Base-by-base conservation (phyloP, 2,888 invertebrate species). In the Leptogaster cylindrica region DNA sequence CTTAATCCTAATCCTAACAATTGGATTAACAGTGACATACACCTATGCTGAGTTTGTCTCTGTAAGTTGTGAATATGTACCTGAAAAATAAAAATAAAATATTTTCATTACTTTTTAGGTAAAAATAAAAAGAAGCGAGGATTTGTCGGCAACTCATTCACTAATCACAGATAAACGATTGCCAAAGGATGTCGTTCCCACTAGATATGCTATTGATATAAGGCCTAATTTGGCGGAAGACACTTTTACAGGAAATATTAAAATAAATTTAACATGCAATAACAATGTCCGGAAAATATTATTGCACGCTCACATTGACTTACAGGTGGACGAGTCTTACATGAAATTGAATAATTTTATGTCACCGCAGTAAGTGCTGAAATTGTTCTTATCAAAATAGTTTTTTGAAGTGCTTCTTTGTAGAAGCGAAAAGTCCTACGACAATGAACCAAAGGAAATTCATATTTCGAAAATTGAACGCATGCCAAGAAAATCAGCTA, bases 251-350 rank as follows among this genome's bases (percentile, higher is more conserved):
- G 92, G 92, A 0, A 82, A 83, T 61, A 87, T 92, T 0, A 83
- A 82, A 72, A 90, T 92, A 71, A 88, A 89, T 74, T 79, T 90
- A 14, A 88, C 85, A 1, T 90, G 89, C 85, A 81, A 84, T 20
- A 82, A 84, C 51, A 84, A 85, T 6, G 82, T 87, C 0, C 85
- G 87, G 67, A 85, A 85, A 74, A 85, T 92, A 58, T 84, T 82
- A 0, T 77, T 92, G 0, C 89, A 91, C 74, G 86, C 86, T 3
- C 86, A 88, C 70, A 86, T 84, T 18, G 86, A 89, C 69, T 78
- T 91, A 46, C 81, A 84, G 67, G 85, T 91, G 63, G 78, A 82
- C 4, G 82, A 85, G 48, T 79, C 80, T 6, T 82, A 84, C 73
- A 83, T 89, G 18, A 81, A 76, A 48, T 73, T 84, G 5, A 75